These are phyloP conservation scores for Myiothlypis chrysogaster DNA, from an alignment of 2,797 vertebrate species.

Conservation along the genomic window DNA sequence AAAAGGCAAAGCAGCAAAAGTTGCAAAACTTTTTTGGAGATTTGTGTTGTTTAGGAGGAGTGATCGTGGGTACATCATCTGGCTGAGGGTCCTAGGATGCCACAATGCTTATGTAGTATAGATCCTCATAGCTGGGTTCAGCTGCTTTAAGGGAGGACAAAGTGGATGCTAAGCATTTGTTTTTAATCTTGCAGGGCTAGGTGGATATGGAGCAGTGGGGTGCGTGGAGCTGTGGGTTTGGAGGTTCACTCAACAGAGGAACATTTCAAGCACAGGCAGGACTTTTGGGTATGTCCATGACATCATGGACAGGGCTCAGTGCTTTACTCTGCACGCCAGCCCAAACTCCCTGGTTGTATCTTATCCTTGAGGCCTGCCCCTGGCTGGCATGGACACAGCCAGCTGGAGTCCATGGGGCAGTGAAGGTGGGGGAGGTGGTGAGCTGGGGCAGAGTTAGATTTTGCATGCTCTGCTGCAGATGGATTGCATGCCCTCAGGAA, in stretches of 20 bases:
- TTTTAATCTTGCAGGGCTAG: not conserved
- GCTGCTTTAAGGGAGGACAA: not conserved
- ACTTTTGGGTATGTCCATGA: fast-evolving
- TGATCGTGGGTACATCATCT: fast-evolving
- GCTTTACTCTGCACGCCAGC: not conserved
- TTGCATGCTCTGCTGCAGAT: not conserved
- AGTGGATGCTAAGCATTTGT: not conserved
- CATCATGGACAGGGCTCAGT: not conserved
- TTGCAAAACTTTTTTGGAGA: not conserved
- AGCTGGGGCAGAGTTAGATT: not conserved
- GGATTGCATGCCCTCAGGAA: not conserved
- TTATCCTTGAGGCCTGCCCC: not conserved
- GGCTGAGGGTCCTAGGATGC: not conserved
- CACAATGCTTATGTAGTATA: not conserved
- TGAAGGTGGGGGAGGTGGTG: not conserved
- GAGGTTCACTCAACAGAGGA: not conserved
- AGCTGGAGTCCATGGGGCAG: fast-evolving
- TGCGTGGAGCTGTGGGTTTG: not conserved
- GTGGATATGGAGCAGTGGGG: not conserved
- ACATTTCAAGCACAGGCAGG: not conserved
- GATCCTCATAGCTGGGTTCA: not conserved
- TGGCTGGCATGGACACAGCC: fast-evolving
- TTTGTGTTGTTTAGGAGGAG: not conserved
- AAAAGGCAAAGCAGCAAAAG: not conserved
- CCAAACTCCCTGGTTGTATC: not conserved